Conservation (phyloP, 92 coral and sea anemone species). For the Palythoa grandis region DNA sequence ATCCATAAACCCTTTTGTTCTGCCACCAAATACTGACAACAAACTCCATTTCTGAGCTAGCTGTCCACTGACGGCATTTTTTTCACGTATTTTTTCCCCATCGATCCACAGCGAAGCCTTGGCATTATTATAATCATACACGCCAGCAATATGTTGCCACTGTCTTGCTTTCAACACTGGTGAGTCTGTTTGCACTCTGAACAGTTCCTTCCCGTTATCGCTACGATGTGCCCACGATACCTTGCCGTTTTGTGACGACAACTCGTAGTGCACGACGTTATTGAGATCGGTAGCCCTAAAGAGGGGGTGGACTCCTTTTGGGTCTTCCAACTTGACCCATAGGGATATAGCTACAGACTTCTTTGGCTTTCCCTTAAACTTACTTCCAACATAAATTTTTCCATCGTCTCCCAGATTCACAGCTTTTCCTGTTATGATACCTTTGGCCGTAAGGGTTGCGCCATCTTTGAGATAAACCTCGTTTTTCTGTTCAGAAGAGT, state of each 20-base stretch:
- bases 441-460: constrained; percentile 64
- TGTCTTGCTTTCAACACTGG: constrained; percentile 64
- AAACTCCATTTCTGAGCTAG: constrained; percentile 78
- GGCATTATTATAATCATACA: constrained; percentile 49
- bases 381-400: constrained; percentile 52
- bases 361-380: constrained; percentile 82
- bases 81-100: constrained; percentile 63
- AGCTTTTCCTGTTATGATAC: constrained; percentile 62
- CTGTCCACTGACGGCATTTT: constrained; percentile 57
- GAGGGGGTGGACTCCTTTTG: constrained; percentile 65
- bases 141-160: constrained; percentile 85
- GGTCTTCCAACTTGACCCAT: constrained; percentile 71
- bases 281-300: constrained; percentile 67
- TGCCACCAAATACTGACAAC: constrained; percentile 77
- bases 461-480: constrained; percentile 70
- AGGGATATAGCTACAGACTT: constrained; percentile 82
- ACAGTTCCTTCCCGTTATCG: constrained; percentile 74
- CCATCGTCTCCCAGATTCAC: constrained; percentile 75
- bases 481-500: constrained; percentile 75
- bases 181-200: constrained; percentile 71
- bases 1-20: constrained; percentile 72
- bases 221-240: constrained; percentile 77
- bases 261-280: constrained; percentile 63
- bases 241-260: constrained; percentile 70
- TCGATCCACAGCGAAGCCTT: constrained; percentile 85